Base-by-base conservation (phyloP, 2,888 invertebrate species). In the Koerneria pararmatus region DNA sequence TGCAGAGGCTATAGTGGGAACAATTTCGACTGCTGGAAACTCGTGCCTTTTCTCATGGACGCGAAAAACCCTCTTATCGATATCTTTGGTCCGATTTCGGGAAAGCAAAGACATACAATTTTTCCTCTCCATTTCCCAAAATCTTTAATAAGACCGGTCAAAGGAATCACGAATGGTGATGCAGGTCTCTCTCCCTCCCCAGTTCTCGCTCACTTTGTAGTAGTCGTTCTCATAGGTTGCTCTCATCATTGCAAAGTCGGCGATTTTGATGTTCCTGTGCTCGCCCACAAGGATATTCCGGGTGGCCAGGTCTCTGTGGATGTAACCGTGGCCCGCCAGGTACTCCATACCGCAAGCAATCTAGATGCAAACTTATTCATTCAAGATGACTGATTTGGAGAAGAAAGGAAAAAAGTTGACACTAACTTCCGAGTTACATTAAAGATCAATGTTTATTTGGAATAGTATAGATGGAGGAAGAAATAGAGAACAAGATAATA, bases 231-330 rank as follows among this genome's bases (percentile, higher is more conserved):
- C 92, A 64, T 84, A 85, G 84, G 93, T 91, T 84, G 93, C 92
- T 77, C 95, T 88, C 24, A 94, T 93, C 24, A 95, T 87, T 49
- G 95, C 95, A 86, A 97, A 95, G 86, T 95, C 95, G 0, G 93
- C 93, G 83, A 98, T 95, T 88, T 98, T 98, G 0, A 41, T 56
- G 71, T 76, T 57, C 91, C 90, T 76, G 95, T 88, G 83, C 46
- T 95, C 95, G 15, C 93, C 93, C 0, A 98, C 95, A 58, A 98
- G 87, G 84, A 95, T 93, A 85, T 98, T 98, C 75, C 97, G 88
- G 1, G 97, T 93, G 1, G 97, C 95, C 75, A 98, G 86, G 75
- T 97, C 97, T 78, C 95, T 88, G 85, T 98, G 98, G 0, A 97
- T 93, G 85, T 93, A 95, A 85, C 94, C 93, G 85, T 94, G 93